A percentile compares a stretch with the other conserved stretches of the same genome.
Evolutionary conservation across 2,888 invertebrate genomes (phyloP).

Genomic region (Agrenia bidenticulata): DNA sequence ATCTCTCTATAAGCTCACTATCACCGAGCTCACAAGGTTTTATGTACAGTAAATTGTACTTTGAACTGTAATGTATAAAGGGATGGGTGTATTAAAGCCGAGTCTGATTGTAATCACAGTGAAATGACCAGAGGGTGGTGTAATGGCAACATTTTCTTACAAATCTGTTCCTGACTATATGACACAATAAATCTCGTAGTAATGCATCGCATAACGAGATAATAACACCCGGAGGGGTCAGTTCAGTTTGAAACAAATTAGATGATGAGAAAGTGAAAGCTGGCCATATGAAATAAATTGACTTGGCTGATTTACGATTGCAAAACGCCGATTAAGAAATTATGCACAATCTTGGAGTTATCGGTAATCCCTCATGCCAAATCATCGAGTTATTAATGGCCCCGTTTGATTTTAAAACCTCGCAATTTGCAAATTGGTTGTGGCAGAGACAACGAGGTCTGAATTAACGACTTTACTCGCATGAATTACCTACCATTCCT

Average conservation of each 20-base stretch:
- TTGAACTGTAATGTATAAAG: too few species aligned
- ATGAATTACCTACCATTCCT: too few species aligned
- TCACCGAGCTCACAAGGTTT: too few species aligned
- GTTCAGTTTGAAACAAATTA: conserved; percentile 7
- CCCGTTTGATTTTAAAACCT: background rate
- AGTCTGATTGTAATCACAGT: too few species aligned
- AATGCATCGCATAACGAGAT: background rate
- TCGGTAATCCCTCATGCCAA: conserved; percentile 1
- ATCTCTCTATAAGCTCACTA: too few species aligned
- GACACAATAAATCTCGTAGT: too few species aligned
- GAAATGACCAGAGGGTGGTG: too few species aligned
- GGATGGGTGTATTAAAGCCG: too few species aligned
- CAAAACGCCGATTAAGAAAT: conserved; percentile 2
- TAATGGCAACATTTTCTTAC: too few species aligned
- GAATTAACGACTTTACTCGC: too few species aligned
- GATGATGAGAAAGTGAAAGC: conserved; percentile 10
- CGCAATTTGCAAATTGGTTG: background rate
- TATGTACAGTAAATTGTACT: too few species aligned
- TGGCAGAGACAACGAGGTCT: conserved; percentile 5
- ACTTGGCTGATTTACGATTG: background rate
- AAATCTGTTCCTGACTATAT: too few species aligned
- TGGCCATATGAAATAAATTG: background rate
- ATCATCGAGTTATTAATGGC: conserved; percentile 4
- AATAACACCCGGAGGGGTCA: background rate
- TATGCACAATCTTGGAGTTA: background rate